Evolutionary conservation across 2,113 vertebrate species (phyloP).

Genomic region (Dendrocopos noguchii): DNA sequence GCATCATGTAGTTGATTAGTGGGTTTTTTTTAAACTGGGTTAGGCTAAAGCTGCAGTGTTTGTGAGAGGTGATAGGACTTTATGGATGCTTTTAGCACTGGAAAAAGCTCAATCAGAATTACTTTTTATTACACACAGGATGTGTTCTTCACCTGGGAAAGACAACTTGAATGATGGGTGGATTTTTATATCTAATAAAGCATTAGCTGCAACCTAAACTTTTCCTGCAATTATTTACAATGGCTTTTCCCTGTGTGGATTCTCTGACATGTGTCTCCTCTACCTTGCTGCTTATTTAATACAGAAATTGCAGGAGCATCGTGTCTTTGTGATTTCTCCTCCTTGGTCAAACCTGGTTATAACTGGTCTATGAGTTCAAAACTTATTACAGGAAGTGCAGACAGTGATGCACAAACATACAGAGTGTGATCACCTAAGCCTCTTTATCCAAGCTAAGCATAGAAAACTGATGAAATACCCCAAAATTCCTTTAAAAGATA

Average conservation of each 20-base stretch:
- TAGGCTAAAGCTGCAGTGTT: background rate
- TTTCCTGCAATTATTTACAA: conserved; percentile 15
- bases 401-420: background rate
- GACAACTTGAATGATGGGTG: conserved; percentile 18
- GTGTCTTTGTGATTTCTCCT: background rate
- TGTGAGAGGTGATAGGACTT: background rate
- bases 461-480: background rate
- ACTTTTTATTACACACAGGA: conserved; percentile 17
- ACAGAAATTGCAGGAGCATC: background rate
- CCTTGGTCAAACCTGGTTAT: background rate
- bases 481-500: background rate
- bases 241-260: conserved; percentile 2
- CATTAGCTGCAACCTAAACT: conserved; percentile 10
- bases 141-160: conserved; percentile 1
- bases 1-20: background rate
- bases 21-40: background rate
- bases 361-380: background rate
- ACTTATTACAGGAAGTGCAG: background rate
- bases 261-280: background rate
- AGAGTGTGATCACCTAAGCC: background rate
- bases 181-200: conserved; percentile 35
- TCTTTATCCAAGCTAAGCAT: background rate
- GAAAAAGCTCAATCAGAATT: background rate
- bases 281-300: background rate
- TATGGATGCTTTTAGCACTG: background rate